These are phyloP conservation scores for Lasioglossum marginatum DNA, from an alignment of 2,888 invertebrate genomes.

Conservation along the genomic window DNA sequence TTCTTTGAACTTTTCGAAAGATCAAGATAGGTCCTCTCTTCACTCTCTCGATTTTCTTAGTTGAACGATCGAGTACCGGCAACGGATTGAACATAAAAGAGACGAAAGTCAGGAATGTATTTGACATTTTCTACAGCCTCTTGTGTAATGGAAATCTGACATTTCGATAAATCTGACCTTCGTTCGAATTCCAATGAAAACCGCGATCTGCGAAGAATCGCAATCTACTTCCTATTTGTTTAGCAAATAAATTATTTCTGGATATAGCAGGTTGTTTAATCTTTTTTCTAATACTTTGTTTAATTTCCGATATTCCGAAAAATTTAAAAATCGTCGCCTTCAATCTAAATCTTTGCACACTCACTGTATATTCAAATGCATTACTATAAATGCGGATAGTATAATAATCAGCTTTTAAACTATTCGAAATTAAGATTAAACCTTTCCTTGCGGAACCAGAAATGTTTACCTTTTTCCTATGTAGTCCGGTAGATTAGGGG, in stretches of 20 bases:
- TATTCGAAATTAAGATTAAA: too few species aligned
- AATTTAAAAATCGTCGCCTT: too few species aligned
- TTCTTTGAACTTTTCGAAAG: neutral
- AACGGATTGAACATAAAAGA: neutral
- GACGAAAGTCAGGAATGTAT: constrained; percentile 32
- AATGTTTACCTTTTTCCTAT: too few species aligned
- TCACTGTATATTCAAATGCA: too few species aligned
- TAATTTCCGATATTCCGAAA: too few species aligned
- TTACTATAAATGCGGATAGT: too few species aligned
- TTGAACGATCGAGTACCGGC: neutral
- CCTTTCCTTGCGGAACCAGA: too few species aligned
- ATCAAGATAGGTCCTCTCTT: neutral
- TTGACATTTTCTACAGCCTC: constrained; percentile 43
- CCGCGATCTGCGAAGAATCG: neutral
- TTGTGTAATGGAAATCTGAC: constrained; percentile 47
- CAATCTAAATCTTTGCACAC: too few species aligned
- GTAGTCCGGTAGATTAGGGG: too few species aligned
- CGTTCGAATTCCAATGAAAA: constrained; percentile 2
- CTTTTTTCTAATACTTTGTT: neutral
- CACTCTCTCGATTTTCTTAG: neutral
- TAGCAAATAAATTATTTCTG: neutral
- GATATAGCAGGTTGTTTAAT: neutral
- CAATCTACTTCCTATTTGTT: neutral
- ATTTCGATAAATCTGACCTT: constrained; percentile 30
- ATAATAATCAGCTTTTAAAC: too few species aligned